Evolutionary conservation across 2,797 vertebrate genomes (phyloP).

Genomic region (Xenopus petersii): DNA sequence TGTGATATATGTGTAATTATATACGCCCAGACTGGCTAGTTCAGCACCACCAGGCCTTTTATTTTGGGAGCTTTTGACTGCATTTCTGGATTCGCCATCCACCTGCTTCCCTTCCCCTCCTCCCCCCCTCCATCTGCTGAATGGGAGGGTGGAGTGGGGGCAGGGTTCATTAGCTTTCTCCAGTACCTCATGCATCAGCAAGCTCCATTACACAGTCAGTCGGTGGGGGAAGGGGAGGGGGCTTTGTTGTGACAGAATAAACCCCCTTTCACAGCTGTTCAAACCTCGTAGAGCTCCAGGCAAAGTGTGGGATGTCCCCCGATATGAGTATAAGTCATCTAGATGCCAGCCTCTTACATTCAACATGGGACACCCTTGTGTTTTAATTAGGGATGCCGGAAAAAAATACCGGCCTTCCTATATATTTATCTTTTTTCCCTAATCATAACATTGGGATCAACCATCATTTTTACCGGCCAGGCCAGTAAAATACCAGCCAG

Average conservation of each 20-base stretch:
- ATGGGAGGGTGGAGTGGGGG: constrained; percentile 44
- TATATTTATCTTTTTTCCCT: too few relatives aligned
- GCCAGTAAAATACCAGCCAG: too few relatives aligned
- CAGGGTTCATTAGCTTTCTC: constrained; percentile 47
- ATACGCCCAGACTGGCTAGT: constrained; percentile 44
- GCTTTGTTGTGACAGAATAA: constrained; percentile 49
- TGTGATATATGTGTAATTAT: constrained; percentile 49
- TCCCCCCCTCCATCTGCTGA: constrained; percentile 48
- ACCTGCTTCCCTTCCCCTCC: constrained; percentile 42
- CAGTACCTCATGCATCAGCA: constrained; percentile 46
- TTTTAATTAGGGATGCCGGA: too few relatives aligned
- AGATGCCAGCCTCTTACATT: constrained; percentile 13
- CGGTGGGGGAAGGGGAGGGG: constrained; percentile 35
- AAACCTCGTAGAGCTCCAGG: constrained; percentile 43
- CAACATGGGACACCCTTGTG: neutral
- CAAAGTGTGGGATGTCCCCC: constrained; percentile 30
- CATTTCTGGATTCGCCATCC: constrained; percentile 44
- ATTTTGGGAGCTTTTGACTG: constrained; percentile 46
- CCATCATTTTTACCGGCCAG: too few relatives aligned
- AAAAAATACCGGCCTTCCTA: too few relatives aligned
- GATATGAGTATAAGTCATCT: constrained; percentile 1
- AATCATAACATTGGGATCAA: too few relatives aligned
- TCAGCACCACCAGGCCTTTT: constrained; percentile 48
- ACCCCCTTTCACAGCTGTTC: constrained; percentile 48
- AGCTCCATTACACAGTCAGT: constrained; percentile 48